Evolutionary conservation across 2,888 invertebrate species (phyloP).

Genomic region (Dryomyza anilis): DNA sequence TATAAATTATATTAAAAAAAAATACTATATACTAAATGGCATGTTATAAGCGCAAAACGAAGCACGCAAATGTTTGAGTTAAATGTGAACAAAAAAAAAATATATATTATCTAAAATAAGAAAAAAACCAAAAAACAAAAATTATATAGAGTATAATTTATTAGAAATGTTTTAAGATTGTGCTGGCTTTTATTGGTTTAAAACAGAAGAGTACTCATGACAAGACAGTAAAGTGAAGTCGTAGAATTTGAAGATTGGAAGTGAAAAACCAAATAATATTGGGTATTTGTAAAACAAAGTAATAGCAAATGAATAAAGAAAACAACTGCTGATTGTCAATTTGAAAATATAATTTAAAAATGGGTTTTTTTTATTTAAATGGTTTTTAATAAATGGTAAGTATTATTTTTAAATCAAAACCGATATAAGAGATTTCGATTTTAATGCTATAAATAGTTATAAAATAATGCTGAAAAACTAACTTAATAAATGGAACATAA

Average conservation of each 20-base stretch:
- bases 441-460: too few relatives aligned
- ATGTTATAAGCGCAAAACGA: too few relatives aligned
- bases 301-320: constrained; percentile 30
- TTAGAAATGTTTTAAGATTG: constrained; percentile 42
- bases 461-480: too few relatives aligned
- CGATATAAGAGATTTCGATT: too few relatives aligned
- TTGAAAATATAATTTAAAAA: constrained; percentile 38
- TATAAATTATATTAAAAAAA: too few relatives aligned
- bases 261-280: too few relatives aligned
- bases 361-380: background rate
- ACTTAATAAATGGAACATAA: too few relatives aligned
- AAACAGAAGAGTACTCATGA: constrained; percentile 20
- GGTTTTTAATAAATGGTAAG: background rate
- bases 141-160: constrained; percentile 28
- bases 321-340: constrained; percentile 48
- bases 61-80: constrained; percentile 27
- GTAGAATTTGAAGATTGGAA: constrained; percentile 29
- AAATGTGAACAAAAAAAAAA: constrained; percentile 33
- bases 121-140: constrained; percentile 34
- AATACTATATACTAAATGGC: too few relatives aligned
- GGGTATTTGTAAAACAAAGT: constrained; percentile 30
- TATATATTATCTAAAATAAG: constrained; percentile 33
- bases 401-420: background rate
- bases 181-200: constrained; percentile 43
- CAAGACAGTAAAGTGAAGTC: too few relatives aligned